Percentiles rank a stretch among this genome's conserved stretches.
Evolutionary conservation across 2,797 vertebrate genomes (phyloP).

Genomic region (Pampus argenteus): DNA sequence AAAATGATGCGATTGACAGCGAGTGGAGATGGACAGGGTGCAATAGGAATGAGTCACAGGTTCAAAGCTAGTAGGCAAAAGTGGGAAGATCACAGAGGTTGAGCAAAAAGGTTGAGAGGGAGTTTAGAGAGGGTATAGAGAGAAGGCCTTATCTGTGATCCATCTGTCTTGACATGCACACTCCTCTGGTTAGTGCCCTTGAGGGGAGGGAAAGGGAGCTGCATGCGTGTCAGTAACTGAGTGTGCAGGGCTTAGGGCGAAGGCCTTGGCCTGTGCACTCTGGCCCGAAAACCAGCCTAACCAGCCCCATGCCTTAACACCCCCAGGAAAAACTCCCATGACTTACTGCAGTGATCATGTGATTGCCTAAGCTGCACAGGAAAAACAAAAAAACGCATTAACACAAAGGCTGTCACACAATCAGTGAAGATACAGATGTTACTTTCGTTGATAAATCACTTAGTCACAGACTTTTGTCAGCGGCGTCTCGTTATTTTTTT

Average conservation of each 20-base stretch:
- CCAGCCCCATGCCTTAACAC: constrained; percentile 60
- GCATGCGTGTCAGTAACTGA: constrained; percentile 61
- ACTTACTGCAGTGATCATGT: constrained; percentile 67
- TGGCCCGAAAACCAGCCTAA: constrained; percentile 75
- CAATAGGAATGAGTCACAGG: constrained; percentile 54
- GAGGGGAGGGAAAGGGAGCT: constrained; percentile 60
- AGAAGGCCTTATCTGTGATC: constrained; percentile 74
- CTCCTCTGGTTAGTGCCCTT: constrained; percentile 70
- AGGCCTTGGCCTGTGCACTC: constrained; percentile 76
- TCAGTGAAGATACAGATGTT: constrained; percentile 47
- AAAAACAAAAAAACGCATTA: constrained; percentile 21
- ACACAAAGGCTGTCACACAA: constrained; percentile 46
- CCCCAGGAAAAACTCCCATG: constrained; percentile 65
- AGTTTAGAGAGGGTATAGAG: constrained; percentile 49
- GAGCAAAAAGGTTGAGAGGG: constrained; percentile 51
- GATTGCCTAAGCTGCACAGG: constrained; percentile 42
- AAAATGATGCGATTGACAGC: constrained; percentile 60
- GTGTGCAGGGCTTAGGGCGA: constrained; percentile 61
- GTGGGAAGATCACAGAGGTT: constrained; percentile 57
- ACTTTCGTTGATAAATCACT: constrained; percentile 38
- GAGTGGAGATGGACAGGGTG: constrained; percentile 22
- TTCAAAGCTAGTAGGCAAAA: constrained; percentile 52
- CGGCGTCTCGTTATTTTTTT: no score
- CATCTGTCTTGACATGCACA: constrained; percentile 80
- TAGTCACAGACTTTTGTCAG: constrained; percentile 2